Evolutionary conservation across 1,140 invertebrate genomes (phyloP), one percentile per base, ranked within the genome.

Genomic region (Lepeophtheirus salmonis): DNA sequence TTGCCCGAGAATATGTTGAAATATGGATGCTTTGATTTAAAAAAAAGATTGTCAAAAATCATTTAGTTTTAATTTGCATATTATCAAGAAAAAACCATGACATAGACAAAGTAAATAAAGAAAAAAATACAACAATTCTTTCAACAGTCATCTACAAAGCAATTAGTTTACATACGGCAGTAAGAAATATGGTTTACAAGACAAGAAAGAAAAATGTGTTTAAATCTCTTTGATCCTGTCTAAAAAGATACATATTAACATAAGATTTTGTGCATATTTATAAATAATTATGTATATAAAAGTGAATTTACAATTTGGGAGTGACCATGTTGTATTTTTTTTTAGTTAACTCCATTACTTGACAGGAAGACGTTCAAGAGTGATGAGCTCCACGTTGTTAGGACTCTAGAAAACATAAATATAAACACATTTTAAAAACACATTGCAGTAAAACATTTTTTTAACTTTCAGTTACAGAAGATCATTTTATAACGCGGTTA

Each of bases 301-400:
- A 41, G 6, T 41, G 30, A 41, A 41, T 10, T 10, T 41, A 41
- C 6, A 41, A n/a, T n/a, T 41, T 41, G n/a, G 6, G n/a, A 41
- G n/a, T 41, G n/a, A n/a, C n/a, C n/a, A n/a, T 41, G 6, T 41
- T 41, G n/a, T 41, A 41, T 20, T 54, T 24, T 54, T 20, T 23
- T 54, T 24, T 20, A 54, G 23, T 57, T n/a, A n/a, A n/a, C n/a
- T n/a, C n/a, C n/a, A n/a, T 57, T 41, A 57, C 21, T 57, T 57
- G 23, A 60, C 26, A 17, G 57, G 57, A 4, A 60, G 57, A 4
- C 57, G n/a, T 26, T 60, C 57, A 14, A 60, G 30, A 41, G 57
- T 60, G 12, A 60, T 60, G 16, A 60, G 48, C 22, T 60, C 57
- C 4, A 60, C 57, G 48, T 60, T 60, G 57, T 50, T 60, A 13